Base-by-base conservation (phyloP, 2,888 invertebrate species). In the Xanthorhoe designata region DNA sequence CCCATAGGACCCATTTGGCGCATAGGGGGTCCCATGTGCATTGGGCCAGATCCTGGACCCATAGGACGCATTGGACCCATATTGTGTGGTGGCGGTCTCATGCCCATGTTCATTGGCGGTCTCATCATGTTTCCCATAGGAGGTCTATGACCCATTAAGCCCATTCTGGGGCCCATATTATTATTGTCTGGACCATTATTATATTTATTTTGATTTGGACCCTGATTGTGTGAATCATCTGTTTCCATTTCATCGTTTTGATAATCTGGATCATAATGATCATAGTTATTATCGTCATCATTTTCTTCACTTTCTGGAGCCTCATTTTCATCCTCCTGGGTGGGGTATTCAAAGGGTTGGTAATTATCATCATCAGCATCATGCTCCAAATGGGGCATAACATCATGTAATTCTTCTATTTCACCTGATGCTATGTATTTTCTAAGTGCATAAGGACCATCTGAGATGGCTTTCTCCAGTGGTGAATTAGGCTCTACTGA, bases 341-440 rank as follows among this genome's bases (percentile, higher is more conserved):
- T 81, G 60, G 92, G 91, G 77, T 93, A 93, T 78, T 91, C 90
- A 85, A 92, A 92, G 60, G 91, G 92, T 74, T 83, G 85, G 57
- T 85, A 89, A 69, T 84, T 89, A 7, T 93, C 91, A 66, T 92
- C 94, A 78, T 92, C 93, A 35, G 95, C 95, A 85, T 95, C 93
- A 50, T 95, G 95, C 70, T 96, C 96, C 58, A 94, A 88, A 70
- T 95, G 94, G 3, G 96, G 96, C 88, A 97, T 96, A 3, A 97
- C 96, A 83, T 97, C 97, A 64, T 95, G 95, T 42, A 97, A 84
- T 79, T 97, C 97, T 80, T 97, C 97, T 71, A 98, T 95, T 85
- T 96, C 97, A 10, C 97, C 97, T 0, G 96, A 96, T 74, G 96
- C 96, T 38, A 97, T 96, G 75, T 95, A 96, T 80, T 95, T 96